Conservation (phyloP, 2,888 invertebrate genomes). For the Amblyteles armatorius region DNA sequence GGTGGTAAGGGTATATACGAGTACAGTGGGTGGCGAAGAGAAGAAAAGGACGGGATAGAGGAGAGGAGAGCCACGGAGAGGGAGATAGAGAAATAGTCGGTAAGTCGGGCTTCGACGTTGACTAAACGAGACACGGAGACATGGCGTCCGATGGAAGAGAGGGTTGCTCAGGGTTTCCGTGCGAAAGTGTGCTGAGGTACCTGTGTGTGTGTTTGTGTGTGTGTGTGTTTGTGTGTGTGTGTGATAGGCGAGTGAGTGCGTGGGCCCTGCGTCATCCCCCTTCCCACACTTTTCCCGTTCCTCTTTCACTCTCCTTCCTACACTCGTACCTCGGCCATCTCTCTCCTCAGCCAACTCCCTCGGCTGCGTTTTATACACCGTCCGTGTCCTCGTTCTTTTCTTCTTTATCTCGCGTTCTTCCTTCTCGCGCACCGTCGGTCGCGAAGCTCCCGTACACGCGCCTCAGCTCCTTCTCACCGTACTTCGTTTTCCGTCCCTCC, state of each 20-base stretch:
- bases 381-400: constrained; percentile 70
- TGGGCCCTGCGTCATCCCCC: constrained; percentile 31
- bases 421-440: constrained; percentile 43
- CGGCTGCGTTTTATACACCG: constrained; percentile 66
- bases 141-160: constrained; percentile 76
- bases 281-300: constrained; percentile 34
- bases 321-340: constrained; percentile 2
- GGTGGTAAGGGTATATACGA: constrained; percentile 33
- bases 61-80: constrained; percentile 36
- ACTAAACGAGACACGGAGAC: constrained; percentile 80
- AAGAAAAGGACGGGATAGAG: constrained; percentile 43
- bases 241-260: constrained; percentile 17
- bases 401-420: constrained; percentile 5
- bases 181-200: constrained; percentile 21
- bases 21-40: constrained; percentile 47
- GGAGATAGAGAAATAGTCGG: constrained; percentile 65
- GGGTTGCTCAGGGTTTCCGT: constrained; percentile 18
- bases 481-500: constrained; percentile 64
- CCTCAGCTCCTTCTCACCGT: constrained; percentile 5
- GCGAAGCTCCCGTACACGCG: constrained; percentile 20
- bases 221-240: not conserved
- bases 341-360: constrained; percentile 37
- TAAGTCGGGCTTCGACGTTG: constrained; percentile 79
- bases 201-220: not conserved
- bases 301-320: constrained; percentile 19